Base-by-base conservation (phyloP, 1,140 invertebrate genomes). In the Drosophila busckii region DNA sequence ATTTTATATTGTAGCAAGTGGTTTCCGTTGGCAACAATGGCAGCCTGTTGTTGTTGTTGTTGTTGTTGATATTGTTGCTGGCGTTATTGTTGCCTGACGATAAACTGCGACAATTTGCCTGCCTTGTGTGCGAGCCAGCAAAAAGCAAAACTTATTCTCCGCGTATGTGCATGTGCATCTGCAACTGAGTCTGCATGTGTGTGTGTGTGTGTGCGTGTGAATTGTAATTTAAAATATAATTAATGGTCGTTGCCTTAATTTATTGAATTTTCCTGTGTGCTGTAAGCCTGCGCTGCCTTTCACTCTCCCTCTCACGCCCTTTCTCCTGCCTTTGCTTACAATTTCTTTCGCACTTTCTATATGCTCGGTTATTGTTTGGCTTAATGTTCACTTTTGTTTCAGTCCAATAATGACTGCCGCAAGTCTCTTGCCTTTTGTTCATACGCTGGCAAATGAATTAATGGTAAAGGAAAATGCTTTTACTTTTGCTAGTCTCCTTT, bases 151-250 rank as follows among this genome's bases (percentile, higher is more conserved):
- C 45, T 40, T 35, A 3, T 9, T 26, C 4, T 28, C 32, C n/a
- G 26, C 10, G 4, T 48, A 8, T 22, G 12, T 31, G 7, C 7
- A 15, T 28, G n/a, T 25, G 7, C 31, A 2, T 49, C 3, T 53
- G n/a, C n/a, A n/a, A n/a, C n/a, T 42, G 15, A 25, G 9, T 40
- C 7, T 20, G 46, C 31, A 6, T 31, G 9, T 15, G 5, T 25
- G 10, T 42, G 8, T 61, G 22, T 12, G 53, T 56, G 41, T 56
- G 60, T 29, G 46, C 71, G 59, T 69, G 64, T 67, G 58, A 44
- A 75, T 59, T 82, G 75, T 78, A 82, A 82, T 82, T 82, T 82
- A 82, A 82, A 82, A 82, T 82, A 82, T 82, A 82, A 82, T 82
- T 82, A 82, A 82, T 82, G 75, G 75, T 68, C 76, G 69, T 69